phyloP scores from a whole-genome alignment of 2,113 vertebrate genomes.

The Panthera tigris region DNA sequence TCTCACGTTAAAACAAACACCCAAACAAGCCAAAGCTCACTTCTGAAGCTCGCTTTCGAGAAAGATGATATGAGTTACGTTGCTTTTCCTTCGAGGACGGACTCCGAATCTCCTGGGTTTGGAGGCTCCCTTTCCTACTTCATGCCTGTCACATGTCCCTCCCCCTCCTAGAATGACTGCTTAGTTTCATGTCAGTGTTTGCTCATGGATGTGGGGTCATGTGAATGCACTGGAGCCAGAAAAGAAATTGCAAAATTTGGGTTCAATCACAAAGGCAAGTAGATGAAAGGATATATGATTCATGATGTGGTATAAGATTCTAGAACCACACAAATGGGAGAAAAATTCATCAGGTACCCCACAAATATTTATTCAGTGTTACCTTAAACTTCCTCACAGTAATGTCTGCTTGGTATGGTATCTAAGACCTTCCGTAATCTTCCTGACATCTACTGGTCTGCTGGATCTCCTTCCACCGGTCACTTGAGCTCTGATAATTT shows the following conservation, averaged over 20 bases:
- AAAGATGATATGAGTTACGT: background rate
- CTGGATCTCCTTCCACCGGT: background rate
- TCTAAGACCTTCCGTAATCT: background rate
- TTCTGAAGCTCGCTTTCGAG: no score
- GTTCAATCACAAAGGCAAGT: background rate
- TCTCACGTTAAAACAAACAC: background rate
- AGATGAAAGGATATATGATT: background rate
- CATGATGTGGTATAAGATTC: background rate
- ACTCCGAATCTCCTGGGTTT: background rate
- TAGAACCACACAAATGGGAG: background rate
- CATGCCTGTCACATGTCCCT: background rate
- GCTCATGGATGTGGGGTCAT: background rate
- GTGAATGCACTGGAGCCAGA: background rate
- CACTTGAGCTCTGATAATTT: background rate
- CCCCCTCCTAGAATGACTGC: background rate
- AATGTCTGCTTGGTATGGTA: background rate
- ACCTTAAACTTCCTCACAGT: background rate
- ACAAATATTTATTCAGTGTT: background rate
- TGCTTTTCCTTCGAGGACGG: background rate
- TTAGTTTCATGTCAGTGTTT: constrained; percentile 1
- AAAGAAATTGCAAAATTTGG: background rate
- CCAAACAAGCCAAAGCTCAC: background rate
- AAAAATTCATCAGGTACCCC: background rate
- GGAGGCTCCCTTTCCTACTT: background rate
- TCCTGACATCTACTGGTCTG: background rate